phyloP scores from a whole-genome alignment of 2,113 vertebrate genomes.

The Asarcornis scutulata region DNA sequence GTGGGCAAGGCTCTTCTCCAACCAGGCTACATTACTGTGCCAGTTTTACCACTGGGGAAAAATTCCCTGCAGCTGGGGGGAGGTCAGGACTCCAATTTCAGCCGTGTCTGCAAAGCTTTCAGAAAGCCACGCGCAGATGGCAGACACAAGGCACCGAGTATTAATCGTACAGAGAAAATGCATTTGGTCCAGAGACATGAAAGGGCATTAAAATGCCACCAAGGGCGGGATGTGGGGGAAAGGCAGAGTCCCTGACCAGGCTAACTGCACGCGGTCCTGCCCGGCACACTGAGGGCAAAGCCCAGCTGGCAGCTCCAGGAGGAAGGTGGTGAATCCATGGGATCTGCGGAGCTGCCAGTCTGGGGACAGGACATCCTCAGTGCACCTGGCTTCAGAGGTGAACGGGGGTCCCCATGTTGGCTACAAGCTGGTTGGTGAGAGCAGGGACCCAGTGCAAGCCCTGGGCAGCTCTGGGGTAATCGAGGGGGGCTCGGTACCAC shows the following conservation, averaged over 20 bases:
- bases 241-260: neutral
- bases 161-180: neutral
- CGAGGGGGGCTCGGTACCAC: too few relatives aligned
- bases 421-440: too few relatives aligned
- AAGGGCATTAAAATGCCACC: neutral
- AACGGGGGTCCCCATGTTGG: too few relatives aligned
- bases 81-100: neutral
- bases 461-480: too few relatives aligned
- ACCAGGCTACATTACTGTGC: too few relatives aligned
- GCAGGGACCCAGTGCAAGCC: too few relatives aligned
- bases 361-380: too few relatives aligned
- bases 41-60: neutral
- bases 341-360: too few relatives aligned
- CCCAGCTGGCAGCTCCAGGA: neutral
- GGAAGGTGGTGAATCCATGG: too few relatives aligned
- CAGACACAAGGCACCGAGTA: neutral
- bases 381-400: too few relatives aligned
- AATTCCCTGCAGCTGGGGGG: rapidly evolving
- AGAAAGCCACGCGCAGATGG: rapidly evolving
- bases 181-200: neutral
- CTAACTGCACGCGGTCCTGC: neutral
- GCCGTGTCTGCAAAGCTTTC: neutral
- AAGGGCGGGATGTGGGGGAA: neutral
- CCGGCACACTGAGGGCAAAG: neutral
- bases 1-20: neutral